phyloP scores from a whole-genome alignment of 2,888 invertebrate species.

The Agrochola lota region DNA sequence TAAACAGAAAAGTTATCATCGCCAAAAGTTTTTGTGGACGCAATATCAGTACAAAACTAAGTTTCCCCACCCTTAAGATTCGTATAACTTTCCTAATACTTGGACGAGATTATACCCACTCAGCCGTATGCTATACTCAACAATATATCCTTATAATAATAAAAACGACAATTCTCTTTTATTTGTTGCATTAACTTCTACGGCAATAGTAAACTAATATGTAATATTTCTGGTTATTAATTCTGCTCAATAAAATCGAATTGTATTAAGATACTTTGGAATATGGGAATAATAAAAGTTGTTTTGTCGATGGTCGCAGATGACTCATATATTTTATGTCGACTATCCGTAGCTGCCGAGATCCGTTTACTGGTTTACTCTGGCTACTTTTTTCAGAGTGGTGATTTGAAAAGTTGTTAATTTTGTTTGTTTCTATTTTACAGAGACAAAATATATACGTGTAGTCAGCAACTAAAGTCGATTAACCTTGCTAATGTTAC shows the following conservation, averaged over 20 bases:
- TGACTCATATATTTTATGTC: conserved; percentile 47
- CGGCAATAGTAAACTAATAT: conserved; percentile 76
- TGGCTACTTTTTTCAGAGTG: not conserved
- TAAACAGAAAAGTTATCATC: conserved; percentile 81
- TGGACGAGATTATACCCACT: conserved; percentile 84
- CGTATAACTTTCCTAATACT: conserved; percentile 89
- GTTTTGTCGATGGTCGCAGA: conserved; percentile 49
- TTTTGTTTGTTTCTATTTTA: not conserved
- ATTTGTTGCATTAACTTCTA: conserved; percentile 85
- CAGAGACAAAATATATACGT: not conserved
- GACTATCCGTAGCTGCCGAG: not conserved
- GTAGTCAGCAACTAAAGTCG: not conserved
- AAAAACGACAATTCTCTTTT: conserved; percentile 86
- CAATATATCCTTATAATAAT: conserved; percentile 85
- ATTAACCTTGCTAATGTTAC: not conserved
- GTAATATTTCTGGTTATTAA: conserved; percentile 85
- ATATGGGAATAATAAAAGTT: conserved; percentile 60
- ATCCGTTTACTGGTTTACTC: not conserved
- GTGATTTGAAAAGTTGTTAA: not conserved
- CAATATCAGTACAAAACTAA: conserved; percentile 85
- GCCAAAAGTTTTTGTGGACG: conserved; percentile 83
- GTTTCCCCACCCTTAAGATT: conserved; percentile 84
- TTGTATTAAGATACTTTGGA: conserved; percentile 67
- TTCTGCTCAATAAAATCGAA: conserved; percentile 87
- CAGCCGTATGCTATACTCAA: conserved; percentile 80